Base-by-base conservation (phyloP, 2,888 invertebrate genomes). In the Pyrochroa serraticornis region DNA sequence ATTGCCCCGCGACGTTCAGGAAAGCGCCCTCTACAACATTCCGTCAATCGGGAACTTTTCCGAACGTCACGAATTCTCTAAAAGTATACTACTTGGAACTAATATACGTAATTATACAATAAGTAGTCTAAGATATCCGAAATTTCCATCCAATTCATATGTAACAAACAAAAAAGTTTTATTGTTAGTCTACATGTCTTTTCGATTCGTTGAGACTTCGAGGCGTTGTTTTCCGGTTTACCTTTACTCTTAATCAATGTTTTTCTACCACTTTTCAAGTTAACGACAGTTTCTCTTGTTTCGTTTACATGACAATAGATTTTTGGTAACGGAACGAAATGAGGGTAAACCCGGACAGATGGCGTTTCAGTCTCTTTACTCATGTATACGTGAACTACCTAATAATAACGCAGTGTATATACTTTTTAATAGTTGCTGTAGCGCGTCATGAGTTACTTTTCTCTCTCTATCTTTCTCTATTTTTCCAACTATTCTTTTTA, bases 21-120 rank as follows among this genome's bases (percentile, higher is more conserved):
- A 43, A 35, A 42, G 13, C 8, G 35, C 35, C n/a, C 36, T 46
- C 35, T 22, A 44, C n/a, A 34, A 43, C 44, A 43, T 49, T 56
- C 44, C 36, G 44, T 22, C 22, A 22, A 22, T 22, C 22, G 9
- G 31, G 33, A 41, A 45, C 42, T 38, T 52, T 44, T 45, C 13
- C 36, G 50, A 9, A 50, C 32, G 38, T 45, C 52, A 14, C 52
- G 22, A 22, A 33, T 10, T n/a, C 41, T 10, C 13, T 13, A 48
- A 47, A 47, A 55, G 76, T 76, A 76, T 76, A 77, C 76, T 72
- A 74, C 66, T 71, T 76, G 76, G 67, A 77, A 77, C 77, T 72
- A 68, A 77, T 77, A 77, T 77, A 77, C 77, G 77, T 77, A 77
- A 61, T 71, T 70, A 73, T 74, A 77, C 77, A 77, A 77, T 77